Conservation (phyloP, 2,888 invertebrate genomes). For the Marronus borbonicus region DNA sequence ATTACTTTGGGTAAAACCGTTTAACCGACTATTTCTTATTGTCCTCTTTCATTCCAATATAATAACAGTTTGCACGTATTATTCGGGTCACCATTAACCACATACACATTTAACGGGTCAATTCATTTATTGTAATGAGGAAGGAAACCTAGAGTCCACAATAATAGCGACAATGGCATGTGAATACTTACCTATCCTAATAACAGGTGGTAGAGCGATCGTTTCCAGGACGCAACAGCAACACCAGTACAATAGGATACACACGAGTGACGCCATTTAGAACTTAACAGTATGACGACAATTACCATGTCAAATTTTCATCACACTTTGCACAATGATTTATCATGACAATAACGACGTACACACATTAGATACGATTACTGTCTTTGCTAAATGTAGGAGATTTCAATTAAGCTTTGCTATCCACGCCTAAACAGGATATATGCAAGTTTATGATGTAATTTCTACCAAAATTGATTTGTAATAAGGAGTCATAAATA, state of each 20-base stretch:
- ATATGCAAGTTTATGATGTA: neutral
- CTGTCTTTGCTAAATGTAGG: neutral
- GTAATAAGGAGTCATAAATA: too few species aligned
- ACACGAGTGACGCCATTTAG: constrained; percentile 58
- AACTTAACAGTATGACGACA: constrained; percentile 54
- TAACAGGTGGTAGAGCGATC: constrained; percentile 76
- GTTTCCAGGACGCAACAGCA: constrained; percentile 61
- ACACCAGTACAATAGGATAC: constrained; percentile 56
- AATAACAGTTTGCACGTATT: neutral
- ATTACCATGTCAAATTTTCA: constrained; percentile 58
- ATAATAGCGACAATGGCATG: constrained; percentile 21
- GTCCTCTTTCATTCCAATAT: neutral
- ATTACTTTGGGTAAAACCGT: neutral
- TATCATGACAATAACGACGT: constrained; percentile 29
- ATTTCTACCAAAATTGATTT: too few species aligned
- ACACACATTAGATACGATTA: neutral
- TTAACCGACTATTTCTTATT: neutral
- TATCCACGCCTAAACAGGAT: neutral
- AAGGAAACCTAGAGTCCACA: neutral
- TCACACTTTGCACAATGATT: constrained; percentile 42
- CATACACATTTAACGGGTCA: constrained; percentile 13
- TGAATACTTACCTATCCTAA: constrained; percentile 75
- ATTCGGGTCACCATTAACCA: constrained; percentile 2
- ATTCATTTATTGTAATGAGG: constrained; percentile 7
- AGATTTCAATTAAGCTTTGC: neutral